phyloP scores from a whole-genome alignment of 2,888 invertebrate genomes.

The Cataglyphis altisquamis region DNA sequence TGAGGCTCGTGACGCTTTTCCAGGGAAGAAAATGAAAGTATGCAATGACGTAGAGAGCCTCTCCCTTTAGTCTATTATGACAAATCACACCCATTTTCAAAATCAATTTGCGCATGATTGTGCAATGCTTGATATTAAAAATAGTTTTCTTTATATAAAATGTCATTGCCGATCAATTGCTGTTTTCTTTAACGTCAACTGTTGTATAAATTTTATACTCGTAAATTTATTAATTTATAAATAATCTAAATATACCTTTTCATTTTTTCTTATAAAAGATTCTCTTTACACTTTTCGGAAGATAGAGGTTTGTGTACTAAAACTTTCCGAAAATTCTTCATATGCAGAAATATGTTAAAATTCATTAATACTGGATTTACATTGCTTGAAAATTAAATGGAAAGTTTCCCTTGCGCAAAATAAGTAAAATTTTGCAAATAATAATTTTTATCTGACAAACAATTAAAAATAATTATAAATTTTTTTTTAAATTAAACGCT shows the following conservation, averaged over 20 bases:
- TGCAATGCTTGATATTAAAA: not conserved
- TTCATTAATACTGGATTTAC: constrained; percentile 19
- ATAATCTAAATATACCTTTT: not conserved
- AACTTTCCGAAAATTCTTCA: constrained; percentile 11
- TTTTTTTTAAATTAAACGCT: not conserved
- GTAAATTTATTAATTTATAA: not conserved
- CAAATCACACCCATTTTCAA: constrained; percentile 27
- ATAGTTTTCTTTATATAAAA: not conserved
- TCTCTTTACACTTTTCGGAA: not conserved
- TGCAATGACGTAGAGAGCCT: not conserved
- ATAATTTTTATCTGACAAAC: not conserved
- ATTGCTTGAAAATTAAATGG: not conserved
- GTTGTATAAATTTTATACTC: not conserved
- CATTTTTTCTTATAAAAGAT: not conserved
- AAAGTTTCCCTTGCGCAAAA: not conserved
- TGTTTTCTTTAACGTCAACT: not conserved
- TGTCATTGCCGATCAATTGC: not conserved
- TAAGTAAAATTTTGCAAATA: not conserved
- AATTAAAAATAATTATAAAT: not conserved
- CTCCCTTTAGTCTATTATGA: constrained; percentile 7
- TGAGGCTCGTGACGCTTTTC: constrained; percentile 17
- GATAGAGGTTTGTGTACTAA: not conserved
- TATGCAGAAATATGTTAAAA: constrained; percentile 2
- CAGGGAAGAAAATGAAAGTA: constrained; percentile 27
- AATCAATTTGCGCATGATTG: not conserved